Percentiles rank a stretch among this genome's conserved stretches.
Conservation (phyloP, 1,140 invertebrate genomes). For the Drosophila burlai region DNA sequence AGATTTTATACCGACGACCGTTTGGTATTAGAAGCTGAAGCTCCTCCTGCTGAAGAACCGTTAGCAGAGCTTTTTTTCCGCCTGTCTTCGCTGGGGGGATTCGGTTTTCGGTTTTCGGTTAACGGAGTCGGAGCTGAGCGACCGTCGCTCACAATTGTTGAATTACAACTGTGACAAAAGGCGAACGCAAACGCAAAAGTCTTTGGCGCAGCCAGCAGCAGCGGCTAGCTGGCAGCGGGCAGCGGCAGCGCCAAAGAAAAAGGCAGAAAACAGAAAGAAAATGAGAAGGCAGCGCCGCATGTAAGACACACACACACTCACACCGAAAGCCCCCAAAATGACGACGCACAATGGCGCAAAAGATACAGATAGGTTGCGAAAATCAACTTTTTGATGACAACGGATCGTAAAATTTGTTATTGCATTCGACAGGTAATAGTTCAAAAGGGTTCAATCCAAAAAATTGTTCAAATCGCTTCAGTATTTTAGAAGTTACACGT, state of each 20-base stretch:
- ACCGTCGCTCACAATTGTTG: conserved; percentile 77
- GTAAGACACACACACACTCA: conserved; percentile 41
- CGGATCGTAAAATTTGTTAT: too few relatives aligned
- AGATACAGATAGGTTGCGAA: too few relatives aligned
- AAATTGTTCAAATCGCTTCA: too few relatives aligned
- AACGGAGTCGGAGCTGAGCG: conserved; percentile 43
- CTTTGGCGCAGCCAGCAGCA: conserved; percentile 71
- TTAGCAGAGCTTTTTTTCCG: conserved; percentile 59
- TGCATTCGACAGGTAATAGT: too few relatives aligned
- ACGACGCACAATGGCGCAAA: too few relatives aligned
- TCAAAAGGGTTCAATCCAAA: too few relatives aligned
- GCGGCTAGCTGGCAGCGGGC: conserved; percentile 16
- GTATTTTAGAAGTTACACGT: too few relatives aligned
- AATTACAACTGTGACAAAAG: conserved; percentile 83
- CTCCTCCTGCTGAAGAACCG: conserved; percentile 76
- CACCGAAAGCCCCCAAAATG: conserved; percentile 69
- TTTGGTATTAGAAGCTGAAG: conserved; percentile 68
- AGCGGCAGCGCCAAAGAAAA: conserved; percentile 62
- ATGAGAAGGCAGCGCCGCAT: conserved; percentile 65
- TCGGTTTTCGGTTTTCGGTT: conserved; percentile 4
- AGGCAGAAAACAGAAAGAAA: conserved; percentile 58
- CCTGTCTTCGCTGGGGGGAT: conserved; percentile 9
- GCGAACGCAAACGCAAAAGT: conserved; percentile 74
- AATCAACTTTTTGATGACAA: too few relatives aligned
- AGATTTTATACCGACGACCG: conserved; percentile 82